phyloP scores from a whole-genome alignment of 2,113 vertebrate species.

The Callipepla squamata region DNA sequence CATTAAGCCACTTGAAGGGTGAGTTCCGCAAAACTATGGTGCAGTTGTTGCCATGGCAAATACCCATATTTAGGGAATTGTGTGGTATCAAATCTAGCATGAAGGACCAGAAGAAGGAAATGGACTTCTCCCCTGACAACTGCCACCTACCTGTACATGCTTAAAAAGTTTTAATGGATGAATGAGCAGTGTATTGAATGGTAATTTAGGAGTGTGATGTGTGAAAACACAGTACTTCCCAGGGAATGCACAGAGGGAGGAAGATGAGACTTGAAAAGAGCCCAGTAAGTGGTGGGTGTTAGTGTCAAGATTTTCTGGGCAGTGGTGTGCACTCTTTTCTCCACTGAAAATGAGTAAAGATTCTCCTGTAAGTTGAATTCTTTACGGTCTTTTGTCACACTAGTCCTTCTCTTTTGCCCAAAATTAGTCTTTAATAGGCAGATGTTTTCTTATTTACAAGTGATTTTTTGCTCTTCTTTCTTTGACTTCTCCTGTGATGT shows the following conservation, averaged over 20 bases:
- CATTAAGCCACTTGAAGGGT: conserved; percentile 64
- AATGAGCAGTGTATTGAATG: neutral
- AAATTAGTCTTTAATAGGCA: neutral
- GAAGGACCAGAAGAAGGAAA: neutral
- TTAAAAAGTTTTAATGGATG: neutral
- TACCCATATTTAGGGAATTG: conserved; percentile 47
- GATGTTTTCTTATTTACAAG: neutral
- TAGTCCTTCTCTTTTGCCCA: neutral
- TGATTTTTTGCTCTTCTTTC: neutral
- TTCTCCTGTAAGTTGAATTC: neutral
- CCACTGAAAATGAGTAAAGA: neutral
- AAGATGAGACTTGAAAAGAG: neutral
- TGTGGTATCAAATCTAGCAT: neutral
- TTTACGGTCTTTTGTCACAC: neutral
- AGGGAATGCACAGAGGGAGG: neutral
- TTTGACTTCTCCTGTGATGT: neutral
- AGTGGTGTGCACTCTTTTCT: neutral
- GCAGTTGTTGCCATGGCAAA: conserved; percentile 58
- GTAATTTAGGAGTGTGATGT: neutral
- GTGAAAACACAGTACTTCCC: neutral
- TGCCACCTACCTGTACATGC: neutral
- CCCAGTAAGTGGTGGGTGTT: neutral
- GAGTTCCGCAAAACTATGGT: conserved; percentile 44
- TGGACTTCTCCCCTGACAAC: neutral
- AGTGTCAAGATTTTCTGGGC: neutral